These are phyloP conservation scores for Coenonympha glycerion DNA, from an alignment of 2,888 invertebrate genomes.

Conservation along the genomic window DNA sequence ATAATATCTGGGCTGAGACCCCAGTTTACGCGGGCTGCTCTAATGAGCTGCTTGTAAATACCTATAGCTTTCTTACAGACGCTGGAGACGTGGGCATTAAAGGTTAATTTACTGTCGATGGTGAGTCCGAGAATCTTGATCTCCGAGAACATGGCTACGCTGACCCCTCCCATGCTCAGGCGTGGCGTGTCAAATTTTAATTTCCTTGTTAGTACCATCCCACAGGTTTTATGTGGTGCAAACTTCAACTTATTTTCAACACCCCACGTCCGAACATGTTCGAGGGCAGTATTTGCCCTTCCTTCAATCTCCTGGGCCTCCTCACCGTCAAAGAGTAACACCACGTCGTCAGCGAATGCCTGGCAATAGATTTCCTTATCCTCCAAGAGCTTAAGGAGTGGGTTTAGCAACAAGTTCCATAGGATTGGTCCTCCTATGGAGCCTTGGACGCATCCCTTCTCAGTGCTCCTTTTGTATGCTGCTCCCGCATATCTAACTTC, in stretches of 20 bases:
- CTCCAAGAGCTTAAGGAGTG: slow-evolving; percentile 1
- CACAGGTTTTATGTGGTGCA: slow-evolving; percentile 21
- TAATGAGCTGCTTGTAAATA: neutral
- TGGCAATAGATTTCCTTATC: slow-evolving; percentile 8
- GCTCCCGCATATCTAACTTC: slow-evolving; percentile 17
- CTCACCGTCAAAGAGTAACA: slow-evolving; percentile 6
- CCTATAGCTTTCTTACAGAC: neutral
- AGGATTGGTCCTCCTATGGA: slow-evolving; percentile 24
- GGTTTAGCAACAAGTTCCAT: slow-evolving; percentile 27
- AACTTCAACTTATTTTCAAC: slow-evolving; percentile 2
- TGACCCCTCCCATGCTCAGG: neutral
- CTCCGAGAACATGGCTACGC: neutral
- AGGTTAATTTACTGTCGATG: neutral
- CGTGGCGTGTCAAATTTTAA: neutral
- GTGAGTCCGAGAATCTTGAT: neutral
- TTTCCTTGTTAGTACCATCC: neutral
- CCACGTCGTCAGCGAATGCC: slow-evolving; percentile 30
- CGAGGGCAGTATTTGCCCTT: slow-evolving; percentile 9
- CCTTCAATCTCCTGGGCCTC: neutral
- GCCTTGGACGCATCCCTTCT: slow-evolving; percentile 26
- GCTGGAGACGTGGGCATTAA: neutral
- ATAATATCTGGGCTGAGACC: neutral
- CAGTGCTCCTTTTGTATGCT: slow-evolving; percentile 4
- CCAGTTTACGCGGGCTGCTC: neutral
- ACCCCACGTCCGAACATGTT: slow-evolving; percentile 11